phyloP scores from a whole-genome alignment of 2,797 vertebrate genomes.

The Diplodus sargus region DNA sequence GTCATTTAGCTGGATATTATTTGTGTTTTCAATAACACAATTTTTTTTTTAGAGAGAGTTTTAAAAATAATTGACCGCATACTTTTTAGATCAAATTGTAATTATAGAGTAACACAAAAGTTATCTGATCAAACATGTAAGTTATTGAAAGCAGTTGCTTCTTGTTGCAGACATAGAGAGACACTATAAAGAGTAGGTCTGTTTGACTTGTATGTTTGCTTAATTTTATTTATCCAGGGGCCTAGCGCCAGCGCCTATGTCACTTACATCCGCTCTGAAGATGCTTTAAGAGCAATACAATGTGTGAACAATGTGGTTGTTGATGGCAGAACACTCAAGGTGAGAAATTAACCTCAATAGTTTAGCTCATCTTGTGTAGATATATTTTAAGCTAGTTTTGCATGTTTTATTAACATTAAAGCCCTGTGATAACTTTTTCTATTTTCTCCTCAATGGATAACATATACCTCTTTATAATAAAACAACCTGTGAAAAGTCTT shows the following conservation, averaged over 20 bases:
- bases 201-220: constrained; percentile 46
- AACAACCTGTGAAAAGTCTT: neutral
- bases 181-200: neutral
- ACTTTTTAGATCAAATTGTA: neutral
- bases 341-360: constrained; percentile 63
- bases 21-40: neutral
- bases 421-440: neutral
- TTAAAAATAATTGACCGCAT: neutral
- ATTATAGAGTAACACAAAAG: neutral
- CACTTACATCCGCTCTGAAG: constrained; percentile 98
- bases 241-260: constrained; percentile 99
- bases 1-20: neutral
- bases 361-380: neutral
- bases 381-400: neutral
- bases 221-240: constrained; percentile 84
- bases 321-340: constrained; percentile 99
- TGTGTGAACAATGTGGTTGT: constrained; percentile 99
- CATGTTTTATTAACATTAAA: constrained; percentile 7
- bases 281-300: constrained; percentile 98
- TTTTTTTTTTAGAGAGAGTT: neutral
- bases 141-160: neutral
- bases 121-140: neutral
- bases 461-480: neutral
- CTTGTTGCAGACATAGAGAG: neutral
- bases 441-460: constrained; percentile 8